Conservation (phyloP, 2,113 vertebrate genomes). For the Ascaphus truei region DNA sequence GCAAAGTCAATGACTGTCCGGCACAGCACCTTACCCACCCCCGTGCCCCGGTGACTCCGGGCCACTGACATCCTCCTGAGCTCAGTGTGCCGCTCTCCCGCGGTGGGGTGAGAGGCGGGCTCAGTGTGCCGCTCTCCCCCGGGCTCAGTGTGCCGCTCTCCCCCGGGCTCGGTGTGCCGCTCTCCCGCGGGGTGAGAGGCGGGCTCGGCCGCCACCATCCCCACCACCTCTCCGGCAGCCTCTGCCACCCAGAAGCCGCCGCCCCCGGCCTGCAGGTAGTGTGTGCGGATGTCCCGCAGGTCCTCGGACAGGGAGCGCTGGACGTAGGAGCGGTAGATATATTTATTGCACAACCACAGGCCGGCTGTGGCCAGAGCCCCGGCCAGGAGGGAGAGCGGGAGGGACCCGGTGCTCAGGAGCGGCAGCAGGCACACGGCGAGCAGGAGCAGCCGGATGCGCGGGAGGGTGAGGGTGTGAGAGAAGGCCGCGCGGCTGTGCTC, state of each 20-base stretch:
- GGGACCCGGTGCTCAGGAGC: not conserved
- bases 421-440: not conserved
- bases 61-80: slow-evolving; percentile 48
- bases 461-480: not conserved
- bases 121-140: slow-evolving; percentile 32
- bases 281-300: slow-evolving; percentile 14
- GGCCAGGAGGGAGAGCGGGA: slow-evolving; percentile 2
- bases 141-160: not conserved
- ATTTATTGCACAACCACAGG: not conserved
- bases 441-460: not conserved
- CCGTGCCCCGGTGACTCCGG: slow-evolving; percentile 30
- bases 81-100: not conserved
- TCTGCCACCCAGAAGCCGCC: slow-evolving; percentile 48
- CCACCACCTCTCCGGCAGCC: slow-evolving; percentile 11
- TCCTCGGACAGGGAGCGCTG: not conserved
- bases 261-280: slow-evolving; percentile 28
- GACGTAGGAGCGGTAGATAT: slow-evolving; percentile 28
- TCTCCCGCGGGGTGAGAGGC: not conserved
- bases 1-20: slow-evolving; percentile 43
- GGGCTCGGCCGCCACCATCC: slow-evolving; percentile 20
- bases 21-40: slow-evolving; percentile 34
- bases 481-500: not conserved
- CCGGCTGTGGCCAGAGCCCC: not conserved
- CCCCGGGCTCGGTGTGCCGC: rapidly evolving
- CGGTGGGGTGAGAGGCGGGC: not conserved